These are phyloP conservation scores for Ormia ochracea DNA, from an alignment of 2,888 invertebrate genomes.

Conservation along the genomic window DNA sequence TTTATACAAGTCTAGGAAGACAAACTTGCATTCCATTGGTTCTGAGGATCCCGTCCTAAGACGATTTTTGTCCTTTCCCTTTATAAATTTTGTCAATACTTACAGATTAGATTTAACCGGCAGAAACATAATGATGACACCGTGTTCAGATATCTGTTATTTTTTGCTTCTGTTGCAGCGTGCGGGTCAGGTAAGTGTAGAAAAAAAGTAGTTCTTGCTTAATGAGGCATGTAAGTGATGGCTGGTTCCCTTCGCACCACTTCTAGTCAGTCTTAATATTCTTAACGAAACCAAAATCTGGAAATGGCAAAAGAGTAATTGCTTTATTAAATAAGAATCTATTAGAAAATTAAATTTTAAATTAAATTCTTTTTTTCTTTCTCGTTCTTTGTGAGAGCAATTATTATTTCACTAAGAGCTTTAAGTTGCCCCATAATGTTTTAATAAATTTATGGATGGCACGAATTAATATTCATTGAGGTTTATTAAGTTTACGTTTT, in stretches of 20 bases:
- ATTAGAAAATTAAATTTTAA: slow-evolving; percentile 10
- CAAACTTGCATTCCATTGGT: too few relatives aligned
- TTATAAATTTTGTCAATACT: slow-evolving; percentile 66
- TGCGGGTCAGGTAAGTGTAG: neutral
- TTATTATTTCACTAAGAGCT: too few relatives aligned
- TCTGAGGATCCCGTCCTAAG: too few relatives aligned
- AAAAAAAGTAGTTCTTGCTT: slow-evolving; percentile 9
- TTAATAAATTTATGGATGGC: neutral
- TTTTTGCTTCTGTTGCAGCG: slow-evolving; percentile 13
- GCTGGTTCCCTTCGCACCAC: neutral
- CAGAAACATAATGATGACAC: slow-evolving; percentile 72
- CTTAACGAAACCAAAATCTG: slow-evolving; percentile 28
- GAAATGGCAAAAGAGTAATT: neutral
- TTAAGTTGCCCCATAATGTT: neutral
- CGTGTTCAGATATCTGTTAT: neutral
- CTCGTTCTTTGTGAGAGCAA: too few relatives aligned
- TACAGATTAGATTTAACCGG: slow-evolving; percentile 76
- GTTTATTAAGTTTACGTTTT: neutral
- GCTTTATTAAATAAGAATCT: neutral
- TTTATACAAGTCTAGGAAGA: too few relatives aligned
- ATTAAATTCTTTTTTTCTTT: too few relatives aligned
- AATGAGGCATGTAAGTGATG: slow-evolving; percentile 49
- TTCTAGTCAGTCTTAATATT: slow-evolving; percentile 44
- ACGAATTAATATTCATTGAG: slow-evolving; percentile 33
- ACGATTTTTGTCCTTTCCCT: neutral